These are phyloP conservation scores for Scaptomyza reducta DNA, from an alignment of 2,888 invertebrate species.

Conservation along the genomic window DNA sequence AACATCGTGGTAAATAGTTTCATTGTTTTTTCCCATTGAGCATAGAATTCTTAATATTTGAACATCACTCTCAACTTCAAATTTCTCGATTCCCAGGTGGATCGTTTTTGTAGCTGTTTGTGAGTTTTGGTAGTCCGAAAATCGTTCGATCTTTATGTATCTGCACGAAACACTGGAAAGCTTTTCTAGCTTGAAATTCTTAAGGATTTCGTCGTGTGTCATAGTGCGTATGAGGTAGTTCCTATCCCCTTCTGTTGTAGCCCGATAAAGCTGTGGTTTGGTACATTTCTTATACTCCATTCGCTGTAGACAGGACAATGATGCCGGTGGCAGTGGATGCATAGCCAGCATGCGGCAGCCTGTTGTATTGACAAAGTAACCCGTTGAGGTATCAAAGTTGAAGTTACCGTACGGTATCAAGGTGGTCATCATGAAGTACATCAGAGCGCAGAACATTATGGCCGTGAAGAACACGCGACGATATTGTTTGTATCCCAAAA, in stretches of 20 bases:
- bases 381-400: not conserved
- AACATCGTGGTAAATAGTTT: conserved; percentile 25
- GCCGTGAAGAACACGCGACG: not conserved
- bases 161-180: not conserved
- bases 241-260: not conserved
- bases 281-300: conserved; percentile 12
- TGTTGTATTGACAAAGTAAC: conserved; percentile 49
- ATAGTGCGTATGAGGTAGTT: conserved; percentile 59
- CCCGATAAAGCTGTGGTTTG: conserved; percentile 12
- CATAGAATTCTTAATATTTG: conserved; percentile 11
- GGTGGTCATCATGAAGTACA: conserved; percentile 17
- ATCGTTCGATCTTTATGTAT: not conserved
- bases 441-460: conserved; percentile 3
- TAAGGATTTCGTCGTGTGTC: conserved; percentile 83
- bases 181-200: not conserved
- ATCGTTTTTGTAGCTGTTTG: not conserved
- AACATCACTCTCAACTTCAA: not conserved
- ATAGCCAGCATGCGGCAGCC: conserved; percentile 44
- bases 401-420: not conserved
- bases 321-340: conserved; percentile 9
- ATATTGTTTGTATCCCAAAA: not conserved
- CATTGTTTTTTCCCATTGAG: not conserved
- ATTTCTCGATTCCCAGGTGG: not conserved
- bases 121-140: not conserved
- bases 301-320: not conserved